Percentiles rank a stretch among this genome's conserved stretches.
These are phyloP conservation scores for Gallinago undulata DNA, from an alignment of 2,113 vertebrate species.

Conservation along the genomic window DNA sequence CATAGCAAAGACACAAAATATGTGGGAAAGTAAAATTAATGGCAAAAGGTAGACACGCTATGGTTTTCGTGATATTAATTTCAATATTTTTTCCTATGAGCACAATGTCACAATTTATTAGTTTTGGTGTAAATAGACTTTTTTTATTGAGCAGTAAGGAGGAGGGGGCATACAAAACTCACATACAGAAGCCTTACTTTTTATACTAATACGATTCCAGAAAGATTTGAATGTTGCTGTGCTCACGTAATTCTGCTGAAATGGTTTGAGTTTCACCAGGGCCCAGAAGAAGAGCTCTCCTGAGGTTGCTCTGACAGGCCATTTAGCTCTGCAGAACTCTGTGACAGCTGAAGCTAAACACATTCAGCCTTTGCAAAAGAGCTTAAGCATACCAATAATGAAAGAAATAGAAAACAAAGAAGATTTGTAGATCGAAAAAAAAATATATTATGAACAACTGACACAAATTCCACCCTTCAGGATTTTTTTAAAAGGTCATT, in stretches of 20 bases:
- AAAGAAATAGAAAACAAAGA: constrained; percentile 28
- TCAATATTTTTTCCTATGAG: background rate
- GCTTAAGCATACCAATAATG: background rate
- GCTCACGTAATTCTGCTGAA: background rate
- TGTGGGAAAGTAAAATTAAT: background rate
- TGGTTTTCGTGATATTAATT: background rate
- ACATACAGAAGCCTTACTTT: background rate
- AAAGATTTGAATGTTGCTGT: background rate
- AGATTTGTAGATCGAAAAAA: background rate
- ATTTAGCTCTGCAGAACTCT: constrained; percentile 17
- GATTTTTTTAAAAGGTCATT: background rate
- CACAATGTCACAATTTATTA: background rate
- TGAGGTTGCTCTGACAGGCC: constrained; percentile 25
- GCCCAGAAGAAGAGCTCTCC: background rate
- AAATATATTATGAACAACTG: background rate
- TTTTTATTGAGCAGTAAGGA: background rate
- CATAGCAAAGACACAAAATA: background rate
- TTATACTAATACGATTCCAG: background rate
- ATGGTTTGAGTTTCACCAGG: constrained; percentile 7
- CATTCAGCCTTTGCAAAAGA: constrained; percentile 15
- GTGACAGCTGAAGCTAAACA: constrained; percentile 29
- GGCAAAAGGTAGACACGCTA: background rate
- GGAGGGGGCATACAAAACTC: background rate
- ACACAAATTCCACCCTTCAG: background rate
- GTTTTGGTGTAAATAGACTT: background rate